These are phyloP conservation scores for Nemoura dubitans DNA, from an alignment of 2,888 invertebrate genomes.

Conservation along the genomic window DNA sequence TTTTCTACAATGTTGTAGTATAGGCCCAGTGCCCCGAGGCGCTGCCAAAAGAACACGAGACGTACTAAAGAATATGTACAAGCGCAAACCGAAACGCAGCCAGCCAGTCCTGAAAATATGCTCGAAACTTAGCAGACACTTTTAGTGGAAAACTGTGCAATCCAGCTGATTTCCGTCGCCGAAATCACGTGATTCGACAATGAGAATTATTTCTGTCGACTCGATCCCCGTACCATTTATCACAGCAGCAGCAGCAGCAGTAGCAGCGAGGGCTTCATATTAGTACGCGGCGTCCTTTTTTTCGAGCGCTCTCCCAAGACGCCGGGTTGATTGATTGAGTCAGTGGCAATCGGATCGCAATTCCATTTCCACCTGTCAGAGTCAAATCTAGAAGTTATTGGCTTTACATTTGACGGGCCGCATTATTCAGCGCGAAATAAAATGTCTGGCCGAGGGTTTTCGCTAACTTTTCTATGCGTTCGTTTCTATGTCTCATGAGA, in stretches of 20 bases:
- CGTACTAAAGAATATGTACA: too few relatives aligned
- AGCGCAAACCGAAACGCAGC: too few relatives aligned
- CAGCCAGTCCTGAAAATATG: too few relatives aligned
- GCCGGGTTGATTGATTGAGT: background rate
- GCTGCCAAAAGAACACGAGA: too few relatives aligned
- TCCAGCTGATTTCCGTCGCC: background rate
- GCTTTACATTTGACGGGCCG: background rate
- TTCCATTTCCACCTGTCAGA: slow-evolving; percentile 7
- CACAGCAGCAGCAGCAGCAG: background rate
- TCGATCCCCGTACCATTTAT: background rate
- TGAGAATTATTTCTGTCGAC: background rate
- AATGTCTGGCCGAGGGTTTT: background rate
- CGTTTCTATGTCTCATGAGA: background rate
- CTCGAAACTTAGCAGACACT: too few relatives aligned
- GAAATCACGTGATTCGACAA: background rate
- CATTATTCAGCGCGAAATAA: background rate
- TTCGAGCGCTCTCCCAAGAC: background rate
- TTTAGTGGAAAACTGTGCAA: too few relatives aligned
- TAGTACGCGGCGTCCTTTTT: background rate
- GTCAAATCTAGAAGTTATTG: slow-evolving; percentile 5
- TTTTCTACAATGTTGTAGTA: too few relatives aligned
- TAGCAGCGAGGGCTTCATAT: background rate
- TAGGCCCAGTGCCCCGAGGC: too few relatives aligned
- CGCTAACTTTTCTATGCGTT: background rate
- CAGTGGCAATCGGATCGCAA: background rate